phyloP scores from a whole-genome alignment of 1,140 invertebrate species.

The Ostrea edulis region DNA sequence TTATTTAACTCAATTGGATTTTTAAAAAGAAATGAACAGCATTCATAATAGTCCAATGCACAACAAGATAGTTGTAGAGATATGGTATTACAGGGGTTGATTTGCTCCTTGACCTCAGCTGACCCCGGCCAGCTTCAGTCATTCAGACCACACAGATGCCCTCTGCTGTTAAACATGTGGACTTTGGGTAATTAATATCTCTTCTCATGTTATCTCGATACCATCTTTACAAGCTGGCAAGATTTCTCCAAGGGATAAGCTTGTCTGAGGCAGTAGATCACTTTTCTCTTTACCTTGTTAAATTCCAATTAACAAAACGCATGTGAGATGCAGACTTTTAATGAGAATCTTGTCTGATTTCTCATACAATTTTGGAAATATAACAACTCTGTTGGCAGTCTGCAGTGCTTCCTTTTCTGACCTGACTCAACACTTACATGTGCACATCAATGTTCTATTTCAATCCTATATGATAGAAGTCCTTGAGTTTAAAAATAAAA shows the following conservation, averaged over 20 bases:
- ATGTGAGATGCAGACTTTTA: constrained; percentile 23
- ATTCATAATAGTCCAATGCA: not conserved
- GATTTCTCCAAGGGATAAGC: constrained; percentile 9
- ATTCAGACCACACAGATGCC: constrained; percentile 25
- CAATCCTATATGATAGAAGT: not conserved
- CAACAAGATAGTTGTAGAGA: not conserved
- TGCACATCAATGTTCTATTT: not conserved
- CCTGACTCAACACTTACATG: not conserved
- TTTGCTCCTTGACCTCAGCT: not conserved
- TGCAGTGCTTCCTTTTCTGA: not conserved
- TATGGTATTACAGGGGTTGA: not conserved
- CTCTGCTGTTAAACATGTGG: constrained; percentile 33
- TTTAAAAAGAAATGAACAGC: not conserved
- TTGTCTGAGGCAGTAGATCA: constrained; percentile 36
- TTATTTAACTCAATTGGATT: not conserved
- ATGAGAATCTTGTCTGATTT: constrained; percentile 23
- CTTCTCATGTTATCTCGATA: constrained; percentile 33
- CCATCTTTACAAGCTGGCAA: constrained; percentile 25
- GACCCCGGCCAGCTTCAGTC: not conserved
- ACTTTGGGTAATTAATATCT: constrained; percentile 26
- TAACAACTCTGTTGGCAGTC: not conserved
- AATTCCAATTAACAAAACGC: constrained; percentile 31
- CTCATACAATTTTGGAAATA: not conserved
- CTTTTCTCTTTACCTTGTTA: constrained; percentile 16
- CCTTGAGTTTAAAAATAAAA: constrained; percentile 25